phyloP scores from a whole-genome alignment of 2,113 vertebrate genomes.

The Halichoerus grypus region DNA sequence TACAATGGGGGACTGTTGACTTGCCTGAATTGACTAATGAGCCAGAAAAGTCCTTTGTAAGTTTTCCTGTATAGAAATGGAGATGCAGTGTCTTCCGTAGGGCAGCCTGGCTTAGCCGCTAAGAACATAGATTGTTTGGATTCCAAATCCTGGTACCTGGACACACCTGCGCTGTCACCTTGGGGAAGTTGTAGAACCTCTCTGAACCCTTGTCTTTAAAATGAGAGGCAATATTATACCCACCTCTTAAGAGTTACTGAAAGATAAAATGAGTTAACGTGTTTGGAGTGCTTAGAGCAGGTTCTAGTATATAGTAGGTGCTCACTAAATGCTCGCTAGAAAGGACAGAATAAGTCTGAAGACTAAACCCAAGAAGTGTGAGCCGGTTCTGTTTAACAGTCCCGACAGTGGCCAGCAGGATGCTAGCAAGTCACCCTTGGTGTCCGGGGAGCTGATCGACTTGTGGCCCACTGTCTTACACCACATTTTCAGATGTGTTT shows the following conservation, averaged over 20 bases:
- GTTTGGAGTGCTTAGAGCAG: neutral
- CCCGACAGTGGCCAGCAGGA: rapidly evolving
- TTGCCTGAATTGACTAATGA: neutral
- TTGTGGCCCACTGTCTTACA: neutral
- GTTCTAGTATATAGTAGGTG: neutral
- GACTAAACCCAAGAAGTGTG: neutral
- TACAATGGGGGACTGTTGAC: too few species aligned
- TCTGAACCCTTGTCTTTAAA: neutral
- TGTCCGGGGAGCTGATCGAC: neutral
- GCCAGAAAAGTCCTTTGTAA: neutral
- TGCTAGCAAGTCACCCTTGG: neutral
- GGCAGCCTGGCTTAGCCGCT: neutral
- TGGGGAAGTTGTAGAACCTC: neutral
- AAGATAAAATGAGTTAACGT: neutral
- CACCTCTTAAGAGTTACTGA: neutral
- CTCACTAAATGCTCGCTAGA: neutral
- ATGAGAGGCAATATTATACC: neutral
- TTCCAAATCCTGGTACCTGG: neutral
- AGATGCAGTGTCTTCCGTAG: neutral
- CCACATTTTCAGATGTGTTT: neutral
- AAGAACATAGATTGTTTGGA: neutral
- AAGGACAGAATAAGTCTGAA: neutral
- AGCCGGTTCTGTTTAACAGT: too few species aligned
- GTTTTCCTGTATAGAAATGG: neutral
- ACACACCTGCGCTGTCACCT: neutral